These are phyloP conservation scores for Polymixis flavicincta DNA, from an alignment of 2,888 invertebrate genomes.

Conservation along the genomic window DNA sequence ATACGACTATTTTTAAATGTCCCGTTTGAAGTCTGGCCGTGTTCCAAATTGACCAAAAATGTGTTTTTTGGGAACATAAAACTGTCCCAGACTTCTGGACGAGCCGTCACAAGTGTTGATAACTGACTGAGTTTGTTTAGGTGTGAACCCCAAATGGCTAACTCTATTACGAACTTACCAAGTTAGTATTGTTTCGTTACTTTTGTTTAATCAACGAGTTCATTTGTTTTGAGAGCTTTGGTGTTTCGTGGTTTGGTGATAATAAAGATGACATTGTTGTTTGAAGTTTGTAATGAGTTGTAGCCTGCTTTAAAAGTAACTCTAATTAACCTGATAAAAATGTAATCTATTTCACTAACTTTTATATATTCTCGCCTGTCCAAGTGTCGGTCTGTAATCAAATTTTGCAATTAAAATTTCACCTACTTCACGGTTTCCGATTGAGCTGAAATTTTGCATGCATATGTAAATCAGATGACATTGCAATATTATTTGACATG, in stretches of 20 bases:
- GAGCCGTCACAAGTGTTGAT: conserved; percentile 51
- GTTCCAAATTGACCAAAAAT: conserved; percentile 54
- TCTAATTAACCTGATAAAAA: background rate
- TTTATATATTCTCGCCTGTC: too few relatives aligned
- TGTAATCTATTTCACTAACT: too few relatives aligned
- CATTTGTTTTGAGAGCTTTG: conserved; percentile 59
- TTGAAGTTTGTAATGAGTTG: conserved; percentile 15
- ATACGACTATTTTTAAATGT: conserved; percentile 61
- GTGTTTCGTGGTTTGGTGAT: conserved; percentile 39
- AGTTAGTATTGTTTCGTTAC: conserved; percentile 59
- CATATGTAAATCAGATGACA: too few relatives aligned
- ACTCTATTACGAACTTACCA: conserved; percentile 62
- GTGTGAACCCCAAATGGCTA: conserved; percentile 60
- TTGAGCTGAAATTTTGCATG: too few relatives aligned
- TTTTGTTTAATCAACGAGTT: conserved; percentile 65
- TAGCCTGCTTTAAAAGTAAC: background rate
- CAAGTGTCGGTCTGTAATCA: too few relatives aligned
- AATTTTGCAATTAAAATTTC: too few relatives aligned
- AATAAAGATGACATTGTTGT: conserved; percentile 25
- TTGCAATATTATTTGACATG: too few relatives aligned
- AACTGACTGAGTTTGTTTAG: conserved; percentile 66
- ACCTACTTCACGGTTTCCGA: too few relatives aligned
- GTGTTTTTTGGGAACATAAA: conserved; percentile 39
- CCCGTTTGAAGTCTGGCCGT: conserved; percentile 56
- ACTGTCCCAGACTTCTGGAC: conserved; percentile 33